phyloP scores from a whole-genome alignment of 2,888 invertebrate genomes.

The Eupithecia inturbata region DNA sequence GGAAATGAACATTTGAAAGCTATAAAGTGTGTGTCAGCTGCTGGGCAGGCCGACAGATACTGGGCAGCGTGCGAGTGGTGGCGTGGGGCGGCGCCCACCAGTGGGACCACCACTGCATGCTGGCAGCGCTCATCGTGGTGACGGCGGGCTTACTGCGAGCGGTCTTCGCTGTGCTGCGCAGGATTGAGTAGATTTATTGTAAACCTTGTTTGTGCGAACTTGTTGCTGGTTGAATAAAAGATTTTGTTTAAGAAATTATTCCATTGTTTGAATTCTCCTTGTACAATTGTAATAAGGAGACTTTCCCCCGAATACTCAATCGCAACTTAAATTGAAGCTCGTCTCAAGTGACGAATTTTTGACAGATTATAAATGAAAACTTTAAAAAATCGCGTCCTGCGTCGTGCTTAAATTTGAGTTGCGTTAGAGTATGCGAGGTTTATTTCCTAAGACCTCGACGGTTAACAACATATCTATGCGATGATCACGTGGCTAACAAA shows the following conservation, averaged over 20 bases:
- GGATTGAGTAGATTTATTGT: background rate
- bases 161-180: background rate
- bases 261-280: background rate
- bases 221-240: background rate
- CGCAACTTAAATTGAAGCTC: too few relatives aligned
- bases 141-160: background rate
- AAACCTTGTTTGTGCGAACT: background rate
- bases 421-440: too few relatives aligned
- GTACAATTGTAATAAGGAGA: background rate
- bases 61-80: background rate
- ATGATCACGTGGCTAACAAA: too few relatives aligned
- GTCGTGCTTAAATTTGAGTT: too few relatives aligned
- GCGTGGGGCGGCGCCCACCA: background rate
- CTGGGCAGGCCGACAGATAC: background rate
- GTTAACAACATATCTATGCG: too few relatives aligned
- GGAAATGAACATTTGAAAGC: too few relatives aligned
- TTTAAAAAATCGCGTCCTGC: too few relatives aligned
- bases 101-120: background rate
- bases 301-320: background rate
- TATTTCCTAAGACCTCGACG: too few relatives aligned
- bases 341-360: too few relatives aligned
- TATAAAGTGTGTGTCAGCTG: background rate
- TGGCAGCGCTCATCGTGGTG: background rate
- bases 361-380: too few relatives aligned
- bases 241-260: background rate